Conservation (phyloP, 1,140 invertebrate genomes). For the Bradynema listronoti region DNA sequence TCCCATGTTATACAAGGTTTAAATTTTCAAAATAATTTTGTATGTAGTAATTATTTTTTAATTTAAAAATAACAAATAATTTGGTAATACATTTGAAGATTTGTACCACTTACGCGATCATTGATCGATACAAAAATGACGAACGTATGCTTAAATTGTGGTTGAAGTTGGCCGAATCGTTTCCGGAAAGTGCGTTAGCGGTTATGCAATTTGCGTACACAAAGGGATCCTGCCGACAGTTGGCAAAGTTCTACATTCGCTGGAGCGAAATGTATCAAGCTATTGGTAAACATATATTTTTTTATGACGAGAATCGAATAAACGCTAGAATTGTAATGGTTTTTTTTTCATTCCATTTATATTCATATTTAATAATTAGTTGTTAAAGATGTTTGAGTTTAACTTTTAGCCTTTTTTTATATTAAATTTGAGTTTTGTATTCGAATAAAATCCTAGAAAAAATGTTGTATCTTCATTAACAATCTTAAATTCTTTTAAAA, state of each 20-base stretch:
- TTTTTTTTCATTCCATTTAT: too few relatives aligned
- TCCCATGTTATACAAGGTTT: slow-evolving; percentile 33
- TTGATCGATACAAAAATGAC: slow-evolving; percentile 36
- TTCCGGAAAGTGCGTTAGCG: slow-evolving; percentile 35
- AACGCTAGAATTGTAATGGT: too few relatives aligned
- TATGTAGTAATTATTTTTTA: not conserved
- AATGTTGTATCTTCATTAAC: too few relatives aligned
- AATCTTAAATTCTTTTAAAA: too few relatives aligned
- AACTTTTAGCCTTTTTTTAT: too few relatives aligned
- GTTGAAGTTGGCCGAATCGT: slow-evolving; percentile 33
- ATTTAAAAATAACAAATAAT: not conserved
- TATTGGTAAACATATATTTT: slow-evolving; percentile 27
- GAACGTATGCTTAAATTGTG: slow-evolving; percentile 39
- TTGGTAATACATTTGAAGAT: too few relatives aligned
- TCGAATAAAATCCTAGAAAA: too few relatives aligned
- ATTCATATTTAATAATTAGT: not conserved
- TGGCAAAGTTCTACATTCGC: slow-evolving; percentile 37
- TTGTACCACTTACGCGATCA: slow-evolving; percentile 23
- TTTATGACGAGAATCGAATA: too few relatives aligned
- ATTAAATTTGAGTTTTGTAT: too few relatives aligned
- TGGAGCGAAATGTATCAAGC: slow-evolving; percentile 42
- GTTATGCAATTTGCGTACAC: slow-evolving; percentile 41
- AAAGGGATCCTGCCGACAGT: slow-evolving; percentile 35
- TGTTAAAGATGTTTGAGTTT: too few relatives aligned
- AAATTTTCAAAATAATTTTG: not conserved